A percentile compares a stretch with the other conserved stretches of the same genome.
Evolutionary conservation across 2,797 vertebrate species (phyloP).

Genomic region (Phoxinus dragarum): DNA sequence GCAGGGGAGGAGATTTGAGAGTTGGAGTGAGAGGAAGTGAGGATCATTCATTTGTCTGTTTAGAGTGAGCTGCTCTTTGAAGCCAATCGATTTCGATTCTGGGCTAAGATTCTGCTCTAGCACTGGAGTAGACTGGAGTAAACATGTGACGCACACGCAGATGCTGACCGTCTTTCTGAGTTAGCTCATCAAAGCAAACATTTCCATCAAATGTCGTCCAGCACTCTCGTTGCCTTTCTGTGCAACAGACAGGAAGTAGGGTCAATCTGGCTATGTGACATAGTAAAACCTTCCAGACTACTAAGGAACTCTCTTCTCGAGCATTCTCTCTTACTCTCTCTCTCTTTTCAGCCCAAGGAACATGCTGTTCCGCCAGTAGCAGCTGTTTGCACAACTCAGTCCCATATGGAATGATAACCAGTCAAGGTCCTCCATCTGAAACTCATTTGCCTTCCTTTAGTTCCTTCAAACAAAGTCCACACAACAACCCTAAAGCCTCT

Average conservation of each 20-base stretch:
- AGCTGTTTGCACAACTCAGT: constrained; percentile 65
- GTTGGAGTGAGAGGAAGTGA: constrained; percentile 38
- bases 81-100: constrained; percentile 53
- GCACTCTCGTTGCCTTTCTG: constrained; percentile 35
- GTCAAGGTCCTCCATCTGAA: constrained; percentile 45
- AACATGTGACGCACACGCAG: constrained; percentile 26
- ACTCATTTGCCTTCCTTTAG: constrained; percentile 51
- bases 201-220: constrained; percentile 36
- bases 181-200: constrained; percentile 56
- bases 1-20: constrained; percentile 24
- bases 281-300: constrained; percentile 66
- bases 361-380: constrained; percentile 68
- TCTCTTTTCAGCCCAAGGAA: constrained; percentile 68
- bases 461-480: constrained; percentile 42
- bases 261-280: constrained; percentile 46
- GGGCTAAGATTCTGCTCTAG: constrained; percentile 43
- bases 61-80: constrained; percentile 48
- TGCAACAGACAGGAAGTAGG: constrained; percentile 53
- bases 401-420: constrained; percentile 59
- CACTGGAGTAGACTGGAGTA: constrained; percentile 16
- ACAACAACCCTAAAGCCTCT: constrained; percentile 20
- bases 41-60: constrained; percentile 59
- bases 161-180: constrained; percentile 37
- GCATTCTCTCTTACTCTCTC: constrained; percentile 71
- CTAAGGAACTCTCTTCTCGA: constrained; percentile 60